Percentiles rank a stretch among this genome's conserved stretches.
Evolutionary conservation across 2,888 invertebrate genomes (phyloP).

Genomic region (Colletes collaris): DNA sequence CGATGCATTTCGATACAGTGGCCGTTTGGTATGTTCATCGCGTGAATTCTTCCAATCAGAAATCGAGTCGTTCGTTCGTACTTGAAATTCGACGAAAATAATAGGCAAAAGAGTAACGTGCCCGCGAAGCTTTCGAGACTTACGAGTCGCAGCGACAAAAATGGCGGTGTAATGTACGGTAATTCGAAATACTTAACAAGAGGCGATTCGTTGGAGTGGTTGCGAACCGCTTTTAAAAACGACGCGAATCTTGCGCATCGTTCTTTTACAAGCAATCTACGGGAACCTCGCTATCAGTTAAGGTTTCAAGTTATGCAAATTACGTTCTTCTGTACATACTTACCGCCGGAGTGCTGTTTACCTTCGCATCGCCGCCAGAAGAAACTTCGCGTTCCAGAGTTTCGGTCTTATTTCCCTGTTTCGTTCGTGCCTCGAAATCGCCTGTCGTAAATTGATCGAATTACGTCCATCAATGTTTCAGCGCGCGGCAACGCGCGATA

Average conservation of each 20-base stretch:
- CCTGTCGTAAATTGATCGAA: slow-evolving; percentile 30
- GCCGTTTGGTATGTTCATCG: background rate
- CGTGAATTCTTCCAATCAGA: slow-evolving; percentile 4
- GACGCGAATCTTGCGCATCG: slow-evolving; percentile 9
- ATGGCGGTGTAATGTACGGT: too few species aligned
- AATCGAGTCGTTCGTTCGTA: background rate
- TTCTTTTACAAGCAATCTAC: slow-evolving; percentile 41
- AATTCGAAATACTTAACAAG: slow-evolving; percentile 10
- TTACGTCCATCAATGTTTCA: slow-evolving; percentile 41
- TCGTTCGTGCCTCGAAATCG: slow-evolving; percentile 20
- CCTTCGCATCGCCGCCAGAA: slow-evolving; percentile 26
- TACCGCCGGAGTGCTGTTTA: slow-evolving; percentile 34
- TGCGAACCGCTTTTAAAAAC: slow-evolving; percentile 17
- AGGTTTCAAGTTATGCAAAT: slow-evolving; percentile 51
- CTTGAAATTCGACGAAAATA: background rate
- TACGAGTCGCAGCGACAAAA: too few species aligned
- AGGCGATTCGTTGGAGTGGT: slow-evolving; percentile 14
- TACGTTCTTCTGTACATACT: slow-evolving; percentile 48
- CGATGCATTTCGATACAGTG: slow-evolving; percentile 42
- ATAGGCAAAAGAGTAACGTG: background rate
- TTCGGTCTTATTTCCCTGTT: slow-evolving; percentile 26
- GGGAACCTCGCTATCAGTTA: slow-evolving; percentile 45
- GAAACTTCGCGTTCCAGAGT: slow-evolving; percentile 32
- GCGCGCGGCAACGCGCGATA: background rate
- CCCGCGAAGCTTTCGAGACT: too few species aligned